These are phyloP conservation scores for Onychorhynchus coronatus DNA, from an alignment of 2,113 vertebrate genomes.

Conservation along the genomic window DNA sequence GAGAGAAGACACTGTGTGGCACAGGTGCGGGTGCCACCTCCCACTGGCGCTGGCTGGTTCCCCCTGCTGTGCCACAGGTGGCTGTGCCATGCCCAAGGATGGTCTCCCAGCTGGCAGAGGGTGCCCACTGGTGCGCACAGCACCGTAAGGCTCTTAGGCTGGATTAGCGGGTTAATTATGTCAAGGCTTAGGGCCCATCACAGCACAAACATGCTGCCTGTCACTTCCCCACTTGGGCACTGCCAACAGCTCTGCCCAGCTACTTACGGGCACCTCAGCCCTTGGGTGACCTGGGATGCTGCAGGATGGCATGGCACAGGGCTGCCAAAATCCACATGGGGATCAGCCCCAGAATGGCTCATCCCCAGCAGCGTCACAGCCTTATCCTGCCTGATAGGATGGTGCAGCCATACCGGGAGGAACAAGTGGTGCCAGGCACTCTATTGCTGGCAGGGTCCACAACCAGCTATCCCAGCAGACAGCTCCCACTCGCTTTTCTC, in stretches of 20 bases:
- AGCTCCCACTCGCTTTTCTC: slow-evolving; percentile 17
- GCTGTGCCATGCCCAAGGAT: neutral
- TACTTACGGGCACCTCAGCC: neutral
- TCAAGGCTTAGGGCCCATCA: neutral
- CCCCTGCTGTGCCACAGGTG: neutral
- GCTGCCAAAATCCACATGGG: neutral
- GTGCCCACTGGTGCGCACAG: accelerated
- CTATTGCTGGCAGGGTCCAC: neutral
- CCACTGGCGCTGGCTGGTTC: neutral
- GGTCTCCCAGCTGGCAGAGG: neutral
- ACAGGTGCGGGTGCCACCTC: neutral
- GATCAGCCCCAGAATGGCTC: neutral
- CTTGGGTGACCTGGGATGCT: neutral
- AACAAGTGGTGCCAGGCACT: neutral
- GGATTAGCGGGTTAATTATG: slow-evolving; percentile 57
- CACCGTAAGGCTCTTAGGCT: slow-evolving; percentile 11
- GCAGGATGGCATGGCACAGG: neutral
- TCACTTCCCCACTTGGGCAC: neutral
- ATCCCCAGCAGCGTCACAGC: accelerated
- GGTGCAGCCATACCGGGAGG: neutral
- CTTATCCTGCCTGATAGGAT: neutral
- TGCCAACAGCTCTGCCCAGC: neutral
- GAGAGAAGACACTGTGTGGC: neutral
- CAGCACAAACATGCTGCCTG: accelerated
- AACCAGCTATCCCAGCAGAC: neutral